A percentile compares a stretch with the other conserved stretches of the same genome.
phyloP scores from a whole-genome alignment of 2,113 vertebrate species.

The Micromys minutus region DNA sequence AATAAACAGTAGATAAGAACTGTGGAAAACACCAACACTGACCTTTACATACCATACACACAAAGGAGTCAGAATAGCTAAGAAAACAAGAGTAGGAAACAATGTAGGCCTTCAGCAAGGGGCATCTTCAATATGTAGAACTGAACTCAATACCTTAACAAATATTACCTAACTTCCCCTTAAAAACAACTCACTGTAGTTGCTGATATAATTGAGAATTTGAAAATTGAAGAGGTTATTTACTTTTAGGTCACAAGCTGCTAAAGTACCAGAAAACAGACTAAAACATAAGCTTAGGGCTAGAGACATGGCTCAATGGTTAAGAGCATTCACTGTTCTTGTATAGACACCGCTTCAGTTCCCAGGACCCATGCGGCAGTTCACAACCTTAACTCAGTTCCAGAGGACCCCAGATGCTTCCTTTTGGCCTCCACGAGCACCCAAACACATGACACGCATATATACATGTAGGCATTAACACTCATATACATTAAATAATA shows the following conservation, averaged over 20 bases:
- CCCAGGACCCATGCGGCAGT: neutral
- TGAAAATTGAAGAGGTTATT: neutral
- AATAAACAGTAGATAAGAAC: neutral
- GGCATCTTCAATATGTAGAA: neutral
- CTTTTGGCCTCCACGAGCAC: neutral
- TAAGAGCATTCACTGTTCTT: neutral
- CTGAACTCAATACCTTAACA: slow-evolving; percentile 1
- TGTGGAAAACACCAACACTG: neutral
- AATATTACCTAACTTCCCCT: slow-evolving; percentile 12
- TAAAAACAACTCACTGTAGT: slow-evolving; percentile 25
- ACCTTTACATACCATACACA: neutral
- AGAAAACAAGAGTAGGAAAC: slow-evolving; percentile 6
- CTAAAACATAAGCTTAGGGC: slow-evolving; percentile 1
- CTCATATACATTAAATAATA: neutral
- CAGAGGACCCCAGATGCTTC: neutral
- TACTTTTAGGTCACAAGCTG: neutral
- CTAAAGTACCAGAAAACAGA: slow-evolving; percentile 8
- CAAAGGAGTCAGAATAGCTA: neutral
- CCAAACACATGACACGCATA: neutral
- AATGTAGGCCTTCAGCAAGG: neutral
- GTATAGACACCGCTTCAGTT: neutral
- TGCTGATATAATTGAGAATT: neutral
- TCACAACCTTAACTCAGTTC: neutral
- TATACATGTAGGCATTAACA: neutral
- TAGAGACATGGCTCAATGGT: neutral